These are phyloP conservation scores for Brachionus asplanchnoidis DNA, from an alignment of 1,140 invertebrate species.

Conservation along the genomic window DNA sequence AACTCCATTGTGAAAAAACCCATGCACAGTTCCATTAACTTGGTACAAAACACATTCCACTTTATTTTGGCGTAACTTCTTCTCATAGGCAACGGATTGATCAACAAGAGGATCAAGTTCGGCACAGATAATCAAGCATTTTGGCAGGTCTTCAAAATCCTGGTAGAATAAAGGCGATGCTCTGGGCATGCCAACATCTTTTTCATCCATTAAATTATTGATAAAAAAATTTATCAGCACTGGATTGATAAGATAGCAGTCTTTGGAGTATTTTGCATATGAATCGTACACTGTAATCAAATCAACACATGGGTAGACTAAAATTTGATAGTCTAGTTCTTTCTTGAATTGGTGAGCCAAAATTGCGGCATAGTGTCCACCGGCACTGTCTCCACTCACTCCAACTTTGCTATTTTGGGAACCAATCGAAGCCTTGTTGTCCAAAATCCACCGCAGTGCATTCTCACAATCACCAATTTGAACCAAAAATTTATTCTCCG, in stretches of 20 bases:
- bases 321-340: background rate
- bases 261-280: background rate
- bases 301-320: conserved; percentile 38
- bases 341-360: conserved; percentile 22
- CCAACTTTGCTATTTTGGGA: background rate
- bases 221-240: conserved; percentile 22
- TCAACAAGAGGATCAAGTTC: background rate
- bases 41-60: background rate
- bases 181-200: background rate
- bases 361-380: conserved; percentile 18
- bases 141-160: background rate
- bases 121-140: conserved; percentile 21
- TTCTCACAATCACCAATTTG: background rate
- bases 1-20: conserved; percentile 33
- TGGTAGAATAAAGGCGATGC: conserved; percentile 8
- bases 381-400: conserved; percentile 31
- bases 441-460: background rate
- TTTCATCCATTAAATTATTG: conserved; percentile 6
- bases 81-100: background rate
- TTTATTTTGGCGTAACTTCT: background rate
- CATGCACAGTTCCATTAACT: conserved; percentile 23
- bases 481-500: background rate
- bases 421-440: background rate
- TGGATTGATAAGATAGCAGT: background rate
- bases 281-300: background rate